These are phyloP conservation scores for Probaryconus sp. DNA, from an alignment of 1,140 invertebrate genomes.

Conservation along the genomic window DNA sequence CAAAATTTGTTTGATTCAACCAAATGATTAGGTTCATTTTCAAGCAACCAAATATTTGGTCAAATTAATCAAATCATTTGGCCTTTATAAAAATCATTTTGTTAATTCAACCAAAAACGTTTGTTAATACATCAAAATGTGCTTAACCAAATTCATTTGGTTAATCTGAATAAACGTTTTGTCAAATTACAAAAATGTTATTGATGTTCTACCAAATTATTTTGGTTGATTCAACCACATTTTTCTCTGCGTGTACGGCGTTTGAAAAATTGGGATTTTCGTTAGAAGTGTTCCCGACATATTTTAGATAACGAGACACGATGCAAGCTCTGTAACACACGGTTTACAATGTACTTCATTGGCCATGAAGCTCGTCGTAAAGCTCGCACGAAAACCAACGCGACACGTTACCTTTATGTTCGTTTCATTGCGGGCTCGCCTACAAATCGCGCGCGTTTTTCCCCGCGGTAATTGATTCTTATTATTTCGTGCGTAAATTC, in stretches of 20 bases:
- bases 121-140: too few relatives aligned
- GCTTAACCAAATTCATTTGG: too few relatives aligned
- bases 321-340: not conserved
- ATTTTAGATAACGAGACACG: constrained; percentile 43
- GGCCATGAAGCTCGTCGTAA: constrained; percentile 31
- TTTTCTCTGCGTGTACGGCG: not conserved
- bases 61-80: too few relatives aligned
- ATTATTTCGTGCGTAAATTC: constrained; percentile 38
- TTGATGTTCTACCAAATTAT: too few relatives aligned
- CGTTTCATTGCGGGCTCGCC: constrained; percentile 9
- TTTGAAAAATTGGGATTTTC: constrained; percentile 29
- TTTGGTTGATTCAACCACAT: too few relatives aligned
- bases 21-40: too few relatives aligned
- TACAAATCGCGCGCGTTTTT: constrained; percentile 46
- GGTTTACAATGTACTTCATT: constrained; percentile 39
- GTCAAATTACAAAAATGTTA: too few relatives aligned
- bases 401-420: constrained; percentile 43
- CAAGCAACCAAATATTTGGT: too few relatives aligned
- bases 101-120: too few relatives aligned
- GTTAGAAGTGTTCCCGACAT: constrained; percentile 33
- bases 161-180: too few relatives aligned
- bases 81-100: too few relatives aligned
- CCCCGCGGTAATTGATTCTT: constrained; percentile 35
- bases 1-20: too few relatives aligned
- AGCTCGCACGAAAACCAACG: constrained; percentile 41